phyloP scores from a whole-genome alignment of 1,140 invertebrate species.

The Orius laevigatus region DNA sequence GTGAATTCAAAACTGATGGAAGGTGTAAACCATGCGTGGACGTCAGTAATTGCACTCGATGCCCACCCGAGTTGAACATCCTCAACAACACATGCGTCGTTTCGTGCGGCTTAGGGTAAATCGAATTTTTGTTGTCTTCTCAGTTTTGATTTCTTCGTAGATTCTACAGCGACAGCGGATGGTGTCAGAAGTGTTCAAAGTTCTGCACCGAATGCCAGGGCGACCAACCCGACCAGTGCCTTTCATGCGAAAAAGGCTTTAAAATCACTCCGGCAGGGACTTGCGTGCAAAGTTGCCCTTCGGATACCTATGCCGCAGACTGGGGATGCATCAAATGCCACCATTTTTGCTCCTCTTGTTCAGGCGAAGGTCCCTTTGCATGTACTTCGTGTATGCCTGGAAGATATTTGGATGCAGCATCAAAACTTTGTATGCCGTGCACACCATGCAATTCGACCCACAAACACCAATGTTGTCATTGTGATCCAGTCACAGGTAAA shows the following conservation, averaged over 20 bases:
- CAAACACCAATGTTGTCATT: slow-evolving; percentile 41
- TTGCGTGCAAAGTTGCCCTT: slow-evolving; percentile 67
- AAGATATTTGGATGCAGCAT: slow-evolving; percentile 14
- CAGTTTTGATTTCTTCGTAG: too few relatives aligned
- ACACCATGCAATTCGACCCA: slow-evolving; percentile 43
- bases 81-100: slow-evolving; percentile 62
- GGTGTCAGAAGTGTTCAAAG: slow-evolving; percentile 63
- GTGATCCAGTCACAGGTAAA: slow-evolving; percentile 45
- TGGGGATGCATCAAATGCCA: slow-evolving; percentile 70
- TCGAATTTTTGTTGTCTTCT: slow-evolving; percentile 5
- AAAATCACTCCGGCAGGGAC: slow-evolving; percentile 53
- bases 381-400: slow-evolving; percentile 53
- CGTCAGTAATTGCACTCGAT: slow-evolving; percentile 58
- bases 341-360: slow-evolving; percentile 64
- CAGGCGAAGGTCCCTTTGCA: slow-evolving; percentile 51
- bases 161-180: slow-evolving; percentile 66
- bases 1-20: slow-evolving; percentile 6
- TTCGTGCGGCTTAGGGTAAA: slow-evolving; percentile 36
- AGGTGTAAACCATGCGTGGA: slow-evolving; percentile 29
- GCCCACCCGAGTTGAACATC: slow-evolving; percentile 45
- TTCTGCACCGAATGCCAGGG: slow-evolving; percentile 68
- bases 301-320: slow-evolving; percentile 60
- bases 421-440: slow-evolving; percentile 30
- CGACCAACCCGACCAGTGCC: slow-evolving; percentile 63
- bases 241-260: slow-evolving; percentile 58